Evolutionary conservation across 2,888 invertebrate genomes (phyloP).

Genomic region (Ophion slaviceki): DNA sequence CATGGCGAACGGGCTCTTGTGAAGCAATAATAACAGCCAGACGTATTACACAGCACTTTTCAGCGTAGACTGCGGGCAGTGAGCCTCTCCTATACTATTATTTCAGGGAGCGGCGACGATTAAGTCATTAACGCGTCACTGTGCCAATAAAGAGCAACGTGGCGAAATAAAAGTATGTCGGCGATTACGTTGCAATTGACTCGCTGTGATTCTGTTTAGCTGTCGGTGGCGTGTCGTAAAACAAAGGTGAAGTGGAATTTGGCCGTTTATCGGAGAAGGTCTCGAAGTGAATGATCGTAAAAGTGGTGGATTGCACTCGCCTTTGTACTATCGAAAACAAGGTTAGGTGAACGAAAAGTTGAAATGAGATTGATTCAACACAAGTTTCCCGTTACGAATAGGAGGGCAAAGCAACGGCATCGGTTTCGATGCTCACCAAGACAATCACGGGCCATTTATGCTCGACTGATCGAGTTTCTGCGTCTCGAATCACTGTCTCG

Average conservation of each 20-base stretch:
- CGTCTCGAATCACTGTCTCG: constrained; percentile 1
- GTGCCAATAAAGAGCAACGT: constrained; percentile 10
- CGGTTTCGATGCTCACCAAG: constrained; percentile 12
- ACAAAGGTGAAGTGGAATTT: constrained; percentile 20
- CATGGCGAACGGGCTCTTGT: constrained; percentile 22
- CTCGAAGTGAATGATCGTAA: constrained; percentile 26
- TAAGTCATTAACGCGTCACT: constrained; percentile 39
- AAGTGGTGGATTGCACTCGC: constrained; percentile 14
- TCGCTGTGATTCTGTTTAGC: too few relatives aligned
- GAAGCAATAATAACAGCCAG: constrained; percentile 40
- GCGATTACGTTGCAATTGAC: not conserved
- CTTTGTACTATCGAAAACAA: constrained; percentile 15
- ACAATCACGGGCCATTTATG: constrained; percentile 38
- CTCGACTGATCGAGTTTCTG: constrained; percentile 51
- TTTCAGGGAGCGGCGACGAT: not conserved
- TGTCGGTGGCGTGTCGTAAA: not conserved
- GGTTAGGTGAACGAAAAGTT: not conserved
- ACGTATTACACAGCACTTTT: constrained; percentile 57
- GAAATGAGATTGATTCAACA: constrained; percentile 38
- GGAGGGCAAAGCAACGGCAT: not conserved
- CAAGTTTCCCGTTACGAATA: constrained; percentile 42
- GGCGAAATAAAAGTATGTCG: not conserved
- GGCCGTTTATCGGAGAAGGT: constrained; percentile 21
- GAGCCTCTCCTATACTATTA: constrained; percentile 32
- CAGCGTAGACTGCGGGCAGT: constrained; percentile 12